Percentiles rank a stretch among this genome's conserved stretches.
Conservation (phyloP, 2,797 vertebrate species). For the Dicrostonyx torquatus region DNA sequence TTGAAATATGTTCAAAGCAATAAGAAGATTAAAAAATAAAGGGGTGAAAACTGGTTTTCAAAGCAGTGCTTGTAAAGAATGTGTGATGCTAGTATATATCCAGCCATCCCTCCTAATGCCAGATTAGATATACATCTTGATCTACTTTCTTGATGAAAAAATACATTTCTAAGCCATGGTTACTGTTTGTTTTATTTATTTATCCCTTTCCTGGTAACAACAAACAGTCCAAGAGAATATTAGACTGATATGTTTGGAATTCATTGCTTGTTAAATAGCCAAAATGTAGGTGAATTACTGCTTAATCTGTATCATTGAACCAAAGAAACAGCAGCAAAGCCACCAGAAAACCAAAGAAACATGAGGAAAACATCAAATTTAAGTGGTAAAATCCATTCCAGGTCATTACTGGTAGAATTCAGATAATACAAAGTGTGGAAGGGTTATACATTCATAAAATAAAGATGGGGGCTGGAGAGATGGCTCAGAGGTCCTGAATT, state of each 20-base stretch:
- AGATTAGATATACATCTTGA: slow-evolving; percentile 29
- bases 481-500: too few species aligned
- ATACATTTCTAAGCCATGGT: not conserved
- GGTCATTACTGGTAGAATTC: slow-evolving; percentile 53
- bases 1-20: not conserved
- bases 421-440: not conserved
- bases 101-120: not conserved
- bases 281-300: slow-evolving; percentile 50
- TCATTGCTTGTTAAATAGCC: slow-evolving; percentile 21
- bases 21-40: not conserved
- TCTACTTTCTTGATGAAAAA: slow-evolving; percentile 29
- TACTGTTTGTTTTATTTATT: slow-evolving; percentile 53
- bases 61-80: not conserved
- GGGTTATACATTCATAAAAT: slow-evolving; percentile 10
- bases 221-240: not conserved
- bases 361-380: slow-evolving; percentile 11
- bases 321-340: slow-evolving; percentile 38
- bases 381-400: slow-evolving; percentile 6
- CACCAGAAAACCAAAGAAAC: slow-evolving; percentile 38
- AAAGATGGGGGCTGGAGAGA: too few species aligned
- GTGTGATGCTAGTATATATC: not conserved
- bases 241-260: slow-evolving; percentile 26
- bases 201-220: slow-evolving; percentile 32
- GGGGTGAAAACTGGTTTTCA: not conserved
- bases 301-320: slow-evolving; percentile 19